A percentile compares a stretch with the other conserved stretches of the same genome.
Evolutionary conservation across 1,140 invertebrate species (phyloP).

Genomic region (Eumeta japonica): DNA sequence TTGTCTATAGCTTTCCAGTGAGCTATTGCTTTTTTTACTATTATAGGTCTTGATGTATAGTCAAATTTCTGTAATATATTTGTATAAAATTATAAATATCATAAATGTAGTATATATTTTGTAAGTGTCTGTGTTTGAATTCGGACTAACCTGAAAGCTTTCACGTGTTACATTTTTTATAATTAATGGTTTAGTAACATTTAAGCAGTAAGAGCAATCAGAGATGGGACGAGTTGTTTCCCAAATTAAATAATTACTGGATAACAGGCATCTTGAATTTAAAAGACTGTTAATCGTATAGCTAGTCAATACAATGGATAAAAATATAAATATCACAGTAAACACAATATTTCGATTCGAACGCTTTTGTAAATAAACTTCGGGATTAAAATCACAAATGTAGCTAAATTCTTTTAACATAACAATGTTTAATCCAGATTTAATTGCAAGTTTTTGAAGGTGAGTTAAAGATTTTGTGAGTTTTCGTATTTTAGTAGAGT

Average conservation of each 20-base stretch:
- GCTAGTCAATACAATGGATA: conserved; percentile 22
- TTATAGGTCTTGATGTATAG: conserved; percentile 78
- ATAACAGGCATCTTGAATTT: conserved; percentile 70
- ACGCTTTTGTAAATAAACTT: conserved; percentile 13
- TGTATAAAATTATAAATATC: conserved; percentile 3
- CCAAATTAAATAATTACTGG: conserved; percentile 82
- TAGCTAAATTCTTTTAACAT: conserved; percentile 25
- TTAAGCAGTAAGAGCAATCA: conserved; percentile 73
- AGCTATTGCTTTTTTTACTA: conserved; percentile 72
- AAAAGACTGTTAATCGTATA: conserved; percentile 32
- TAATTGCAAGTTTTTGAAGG: conserved; percentile 28
- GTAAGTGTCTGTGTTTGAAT: background rate
- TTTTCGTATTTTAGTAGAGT: background rate
- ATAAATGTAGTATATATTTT: background rate
- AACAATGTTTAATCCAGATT: conserved; percentile 22
- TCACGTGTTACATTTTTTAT: conserved; percentile 65
- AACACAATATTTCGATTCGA: conserved; percentile 18
- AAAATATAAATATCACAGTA: conserved; percentile 16
- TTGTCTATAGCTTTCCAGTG: conserved; percentile 75
- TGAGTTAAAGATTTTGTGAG: conserved; percentile 21
- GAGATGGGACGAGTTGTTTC: conserved; percentile 81
- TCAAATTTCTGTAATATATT: conserved; percentile 58
- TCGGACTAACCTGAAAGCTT: conserved; percentile 64
- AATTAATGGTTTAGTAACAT: conserved; percentile 63
- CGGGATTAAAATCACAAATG: conserved; percentile 23